Base-by-base conservation (phyloP, 2,888 invertebrate species). In the Callyntrura guangdongensis region DNA sequence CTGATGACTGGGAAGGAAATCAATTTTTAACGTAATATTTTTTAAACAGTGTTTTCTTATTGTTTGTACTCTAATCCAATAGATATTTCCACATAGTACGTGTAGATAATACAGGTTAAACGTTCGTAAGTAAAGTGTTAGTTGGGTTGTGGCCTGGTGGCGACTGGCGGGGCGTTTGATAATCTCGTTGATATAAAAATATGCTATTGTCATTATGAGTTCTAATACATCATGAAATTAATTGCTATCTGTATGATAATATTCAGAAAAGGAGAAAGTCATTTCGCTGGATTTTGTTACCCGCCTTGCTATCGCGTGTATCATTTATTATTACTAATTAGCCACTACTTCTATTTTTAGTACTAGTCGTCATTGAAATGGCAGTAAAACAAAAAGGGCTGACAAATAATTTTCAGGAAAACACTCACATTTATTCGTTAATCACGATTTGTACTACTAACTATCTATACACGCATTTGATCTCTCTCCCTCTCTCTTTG, bases 151-250 rank as follows among this genome's bases (percentile, higher is more conserved):
- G 36, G 36, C 36, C 6, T n/a, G n/a, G 36, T 36, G 36, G n/a
- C n/a, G n/a, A n/a, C n/a, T 8, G 12, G 49, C 22, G 74, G 49
- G 20, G 74, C 74, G 74, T 74, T 74, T 74, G 74, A 74, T 74
- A 74, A 74, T 74, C 74, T 49, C 49, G 22, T 74, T 49, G 14
- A 49, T 17, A n/a, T 36, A 72, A 20, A 47, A 20, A 17, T 8
- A 61, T 61, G 17, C 17, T 61, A 9, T 12, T 12, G 8, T 61
- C 20, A 20, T 61, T 61, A 61, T 61, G 11, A 20, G 20, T 61
- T 61, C 6, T 61, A 20, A 3, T 61, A 17, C 61, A 61, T 20
- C 6, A 8, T 8, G 8, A 17, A n/a, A 53, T 14, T 53, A 53
- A 53, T 14, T 14, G 47, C 47, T 47, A 47, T 56, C 14, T 14